phyloP scores from a whole-genome alignment of 2,797 vertebrate genomes.

The Knipowitschia caucasica region DNA sequence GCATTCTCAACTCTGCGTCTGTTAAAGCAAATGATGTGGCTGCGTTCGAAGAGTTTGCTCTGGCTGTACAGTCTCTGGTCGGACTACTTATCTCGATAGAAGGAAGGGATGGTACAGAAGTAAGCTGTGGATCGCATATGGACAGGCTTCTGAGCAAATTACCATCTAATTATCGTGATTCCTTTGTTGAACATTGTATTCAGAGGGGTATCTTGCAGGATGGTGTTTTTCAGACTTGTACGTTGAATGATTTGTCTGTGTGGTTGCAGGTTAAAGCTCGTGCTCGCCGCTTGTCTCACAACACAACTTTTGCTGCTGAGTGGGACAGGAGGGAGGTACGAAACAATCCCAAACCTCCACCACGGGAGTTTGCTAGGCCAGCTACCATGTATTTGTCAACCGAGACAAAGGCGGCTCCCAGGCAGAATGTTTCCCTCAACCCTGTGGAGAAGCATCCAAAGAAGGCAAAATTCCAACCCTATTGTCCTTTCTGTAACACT shows the following conservation, averaged over 20 bases:
- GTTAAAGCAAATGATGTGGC: background rate
- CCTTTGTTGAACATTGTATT: background rate
- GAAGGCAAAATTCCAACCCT: background rate
- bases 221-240: background rate
- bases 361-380: background rate
- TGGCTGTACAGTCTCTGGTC: background rate
- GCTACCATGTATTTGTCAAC: background rate
- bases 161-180: background rate
- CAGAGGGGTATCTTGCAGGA: background rate
- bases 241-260: background rate
- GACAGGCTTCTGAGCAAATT: background rate
- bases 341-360: background rate
- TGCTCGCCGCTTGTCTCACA: background rate
- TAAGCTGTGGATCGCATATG: background rate
- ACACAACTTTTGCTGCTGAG: background rate
- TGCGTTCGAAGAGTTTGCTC: background rate
- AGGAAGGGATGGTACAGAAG: background rate
- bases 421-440: background rate
- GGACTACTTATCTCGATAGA: background rate
- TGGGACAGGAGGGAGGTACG: background rate
- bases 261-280: background rate
- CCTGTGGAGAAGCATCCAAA: background rate
- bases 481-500: constrained; percentile 4
- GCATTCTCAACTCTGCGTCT: background rate
- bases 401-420: background rate